Evolutionary conservation across 92 coral and sea anemone species (phyloP), one percentile per base, ranked within the genome.

Genomic region (Metridium senile): DNA sequence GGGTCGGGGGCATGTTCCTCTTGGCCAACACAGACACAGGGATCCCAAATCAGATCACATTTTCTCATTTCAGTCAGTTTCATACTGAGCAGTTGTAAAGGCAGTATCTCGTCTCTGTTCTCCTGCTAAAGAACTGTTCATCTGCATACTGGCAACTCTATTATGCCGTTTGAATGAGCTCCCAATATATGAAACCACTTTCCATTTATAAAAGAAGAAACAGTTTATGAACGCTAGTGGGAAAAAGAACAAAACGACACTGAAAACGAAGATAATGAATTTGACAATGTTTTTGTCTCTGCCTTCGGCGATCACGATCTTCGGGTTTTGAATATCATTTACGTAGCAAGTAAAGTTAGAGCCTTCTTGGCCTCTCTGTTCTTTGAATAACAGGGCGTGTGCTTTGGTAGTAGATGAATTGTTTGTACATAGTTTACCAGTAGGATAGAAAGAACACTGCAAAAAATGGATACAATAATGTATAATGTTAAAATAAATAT

Each of bases 371-470:
- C 84, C 84, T 70, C 10, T 53, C 11, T n/a, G 29, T 29, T 29
- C 10, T 32, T 25, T 21, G 61, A 79, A 79, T 21, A 7, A 22
- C n/a, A 58, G 23, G 17, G 76, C 76, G 1, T 28, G 43, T 13
- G 20, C 9, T 25, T 27, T 68, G 26, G 76, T 79, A 13, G 17
- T 27, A 1, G 29, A 22, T 0, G 59, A 10, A 34, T 69, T 69
- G 19, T 74, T 66, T 2, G 13, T 26, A 43, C 84, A 79, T 26
- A 62, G 34, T n/a, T 45, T 32, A 0, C 84, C 84, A 58, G 56
- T 33, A 19, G 84, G 84, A 35, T 68, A 79, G 70, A 67, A 79
- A 58, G 84, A 79, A 59, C 84, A 79, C 84, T 79, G 67, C 13
- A 56, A 31, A 39, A 68, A 35, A 32, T 11, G 57, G 20, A 58